Evolutionary conservation across 2,113 vertebrate genomes (phyloP).

Genomic region (Echinops telfairi): DNA sequence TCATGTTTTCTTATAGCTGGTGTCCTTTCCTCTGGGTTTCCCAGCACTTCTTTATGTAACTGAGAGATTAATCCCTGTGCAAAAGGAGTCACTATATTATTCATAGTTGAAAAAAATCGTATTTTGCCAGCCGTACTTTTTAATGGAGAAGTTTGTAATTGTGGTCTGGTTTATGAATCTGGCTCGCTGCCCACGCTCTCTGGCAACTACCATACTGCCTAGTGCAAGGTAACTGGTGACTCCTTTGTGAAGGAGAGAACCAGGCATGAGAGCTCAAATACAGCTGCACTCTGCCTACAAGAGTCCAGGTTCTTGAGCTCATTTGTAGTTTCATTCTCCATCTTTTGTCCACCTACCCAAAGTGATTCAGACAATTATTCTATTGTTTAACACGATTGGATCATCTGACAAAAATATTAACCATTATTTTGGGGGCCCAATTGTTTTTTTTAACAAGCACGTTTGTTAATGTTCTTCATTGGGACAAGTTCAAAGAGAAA

Average conservation of each 20-base stretch:
- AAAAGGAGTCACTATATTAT: not conserved
- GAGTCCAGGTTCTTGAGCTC: not conserved
- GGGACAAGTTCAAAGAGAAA: too few species aligned
- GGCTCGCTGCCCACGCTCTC: not conserved
- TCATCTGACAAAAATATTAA: conserved; percentile 32
- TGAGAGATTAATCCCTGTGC: not conserved
- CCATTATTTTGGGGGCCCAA: not conserved
- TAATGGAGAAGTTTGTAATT: not conserved
- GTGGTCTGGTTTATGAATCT: not conserved
- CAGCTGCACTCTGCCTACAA: not conserved
- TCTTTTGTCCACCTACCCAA: not conserved
- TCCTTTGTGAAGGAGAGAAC: conserved; percentile 18
- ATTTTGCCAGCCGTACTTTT: not conserved
- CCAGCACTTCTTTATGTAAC: not conserved
- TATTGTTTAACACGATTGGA: not conserved
- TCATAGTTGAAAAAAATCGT: not conserved
- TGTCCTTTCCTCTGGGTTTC: not conserved
- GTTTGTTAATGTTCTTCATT: too few species aligned
- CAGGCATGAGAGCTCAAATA: not conserved
- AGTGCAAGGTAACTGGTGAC: not conserved
- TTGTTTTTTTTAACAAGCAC: not conserved
- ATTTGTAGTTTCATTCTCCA: not conserved
- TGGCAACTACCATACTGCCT: not conserved
- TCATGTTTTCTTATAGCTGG: not conserved
- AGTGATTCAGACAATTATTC: not conserved